Conservation (phyloP, 2,113 vertebrate species). For the Notechis scutatus region DNA sequence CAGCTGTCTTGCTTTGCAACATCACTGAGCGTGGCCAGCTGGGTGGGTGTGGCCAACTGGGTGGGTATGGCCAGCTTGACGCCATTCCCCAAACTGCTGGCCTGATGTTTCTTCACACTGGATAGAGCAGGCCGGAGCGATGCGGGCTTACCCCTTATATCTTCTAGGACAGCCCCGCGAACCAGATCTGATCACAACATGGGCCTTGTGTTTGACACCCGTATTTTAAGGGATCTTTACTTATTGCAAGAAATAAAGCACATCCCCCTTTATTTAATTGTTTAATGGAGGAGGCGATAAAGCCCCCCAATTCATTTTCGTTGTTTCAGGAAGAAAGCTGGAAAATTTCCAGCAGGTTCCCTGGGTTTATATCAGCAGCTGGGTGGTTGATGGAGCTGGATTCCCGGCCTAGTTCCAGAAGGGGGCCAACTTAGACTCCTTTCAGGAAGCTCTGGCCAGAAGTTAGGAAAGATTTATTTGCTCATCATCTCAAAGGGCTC, state of each 20-base stretch:
- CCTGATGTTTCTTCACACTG: too few relatives aligned
- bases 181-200: too few relatives aligned
- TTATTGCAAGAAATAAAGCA: conserved; percentile 19
- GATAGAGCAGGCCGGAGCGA: too few relatives aligned
- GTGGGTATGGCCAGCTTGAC: too few relatives aligned
- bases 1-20: too few relatives aligned
- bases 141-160: too few relatives aligned
- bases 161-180: too few relatives aligned
- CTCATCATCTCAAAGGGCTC: conserved; percentile 51
- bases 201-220: too few relatives aligned
- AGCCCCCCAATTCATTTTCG: conserved; percentile 16
- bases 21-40: too few relatives aligned
- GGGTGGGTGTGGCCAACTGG: too few relatives aligned
- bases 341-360: conserved; percentile 68
- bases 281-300: conserved; percentile 6
- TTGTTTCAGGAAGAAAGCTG: conserved; percentile 42
- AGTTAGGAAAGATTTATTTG: conserved; percentile 71
- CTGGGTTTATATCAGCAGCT: conserved; percentile 64
- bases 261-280: neutral
- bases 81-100: too few relatives aligned
- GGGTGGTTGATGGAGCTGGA: conserved; percentile 56
- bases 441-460: conserved; percentile 71
- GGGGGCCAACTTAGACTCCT: conserved; percentile 54
- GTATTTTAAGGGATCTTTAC: neutral
- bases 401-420: conserved; percentile 72